Conservation (phyloP, 2,797 vertebrate species). For the Cyprinodon diabolis region DNA sequence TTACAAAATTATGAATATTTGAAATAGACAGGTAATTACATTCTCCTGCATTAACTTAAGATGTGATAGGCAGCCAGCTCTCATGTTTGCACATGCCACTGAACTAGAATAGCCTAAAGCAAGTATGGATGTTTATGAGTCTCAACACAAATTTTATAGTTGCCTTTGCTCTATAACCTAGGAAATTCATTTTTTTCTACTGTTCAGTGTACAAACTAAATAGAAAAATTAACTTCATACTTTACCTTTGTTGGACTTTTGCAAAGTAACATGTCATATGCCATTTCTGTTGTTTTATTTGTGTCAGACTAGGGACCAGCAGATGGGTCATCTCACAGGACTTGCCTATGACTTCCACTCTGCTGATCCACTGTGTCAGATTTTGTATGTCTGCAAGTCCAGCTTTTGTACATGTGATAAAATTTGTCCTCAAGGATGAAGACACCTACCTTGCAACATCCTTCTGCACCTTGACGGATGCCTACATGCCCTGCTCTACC, state of each 20-base stretch:
- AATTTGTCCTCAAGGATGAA: slow-evolving; percentile 54
- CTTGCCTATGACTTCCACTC: slow-evolving; percentile 25
- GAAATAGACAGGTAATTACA: slow-evolving; percentile 41
- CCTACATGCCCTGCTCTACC: slow-evolving; percentile 47
- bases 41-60: slow-evolving; percentile 42
- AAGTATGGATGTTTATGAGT: slow-evolving; percentile 41
- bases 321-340: slow-evolving; percentile 26
- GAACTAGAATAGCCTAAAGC: slow-evolving; percentile 55
- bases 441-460: slow-evolving; percentile 59
- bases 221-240: slow-evolving; percentile 17
- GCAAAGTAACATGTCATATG: slow-evolving; percentile 12
- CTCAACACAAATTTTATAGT: slow-evolving; percentile 29
- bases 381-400: slow-evolving; percentile 59
- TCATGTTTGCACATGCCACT: slow-evolving; percentile 45
- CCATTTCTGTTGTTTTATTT: neutral
- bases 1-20: neutral
- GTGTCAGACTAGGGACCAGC: slow-evolving; percentile 16
- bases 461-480: slow-evolving; percentile 47
- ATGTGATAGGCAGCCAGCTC: slow-evolving; percentile 70
- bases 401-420: slow-evolving; percentile 42
- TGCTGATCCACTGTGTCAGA: slow-evolving; percentile 50
- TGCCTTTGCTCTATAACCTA: neutral
- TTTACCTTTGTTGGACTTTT: slow-evolving; percentile 10
- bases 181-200: slow-evolving; percentile 5
- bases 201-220: slow-evolving; percentile 13